Evolutionary conservation across 1,140 invertebrate genomes (phyloP).

Genomic region (Caenorhabditis briggsae): DNA sequence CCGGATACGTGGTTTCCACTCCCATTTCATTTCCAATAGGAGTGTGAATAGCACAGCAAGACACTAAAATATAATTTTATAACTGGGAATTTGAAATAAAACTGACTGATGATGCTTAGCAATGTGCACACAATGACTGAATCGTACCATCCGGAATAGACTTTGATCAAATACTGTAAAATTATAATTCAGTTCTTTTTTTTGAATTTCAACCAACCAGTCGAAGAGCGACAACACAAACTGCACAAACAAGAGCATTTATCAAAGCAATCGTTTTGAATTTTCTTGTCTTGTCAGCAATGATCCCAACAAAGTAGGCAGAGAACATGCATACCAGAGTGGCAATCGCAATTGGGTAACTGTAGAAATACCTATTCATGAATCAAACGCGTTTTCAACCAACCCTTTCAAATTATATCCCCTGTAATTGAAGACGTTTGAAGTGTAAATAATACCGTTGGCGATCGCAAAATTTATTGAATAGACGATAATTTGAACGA

Average conservation of each 20-base stretch:
- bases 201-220: background rate
- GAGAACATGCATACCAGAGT: constrained; percentile 33
- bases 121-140: constrained; percentile 19
- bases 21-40: constrained; percentile 47
- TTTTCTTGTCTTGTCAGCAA: constrained; percentile 28
- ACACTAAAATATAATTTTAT: background rate
- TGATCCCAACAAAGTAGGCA: constrained; percentile 27
- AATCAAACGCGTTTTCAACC: background rate
- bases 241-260: constrained; percentile 1
- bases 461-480: constrained; percentile 38
- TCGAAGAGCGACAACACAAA: constrained; percentile 19
- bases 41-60: constrained; percentile 24
- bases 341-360: constrained; percentile 32
- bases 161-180: constrained; percentile 43
- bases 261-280: constrained; percentile 32
- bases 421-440: constrained; percentile 24
- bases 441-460: constrained; percentile 26
- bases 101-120: constrained; percentile 25
- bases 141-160: constrained; percentile 9
- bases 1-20: constrained; percentile 29
- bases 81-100: background rate
- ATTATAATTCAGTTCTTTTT: background rate
- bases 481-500: constrained; percentile 20
- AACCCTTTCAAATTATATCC: constrained; percentile 43
- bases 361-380: background rate